Evolutionary conservation across 2,113 vertebrate genomes (phyloP).

Genomic region (Lutjanus erythropterus): DNA sequence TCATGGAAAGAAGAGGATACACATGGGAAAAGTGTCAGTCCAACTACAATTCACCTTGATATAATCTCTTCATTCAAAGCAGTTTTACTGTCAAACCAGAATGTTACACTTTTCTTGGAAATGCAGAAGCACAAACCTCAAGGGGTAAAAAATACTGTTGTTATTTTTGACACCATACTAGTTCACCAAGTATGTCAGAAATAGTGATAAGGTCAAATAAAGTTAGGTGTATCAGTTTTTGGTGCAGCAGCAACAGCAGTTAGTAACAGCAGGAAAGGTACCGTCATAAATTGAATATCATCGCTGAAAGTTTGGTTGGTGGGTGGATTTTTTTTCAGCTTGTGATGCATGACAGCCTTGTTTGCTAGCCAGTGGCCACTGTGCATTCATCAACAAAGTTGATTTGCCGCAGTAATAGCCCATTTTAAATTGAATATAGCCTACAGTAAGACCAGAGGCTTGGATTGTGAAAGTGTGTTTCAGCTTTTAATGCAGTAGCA

Average conservation of each 20-base stretch:
- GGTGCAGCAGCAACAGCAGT: neutral
- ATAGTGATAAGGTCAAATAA: neutral
- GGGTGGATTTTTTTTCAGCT: constrained; percentile 6
- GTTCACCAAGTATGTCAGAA: neutral
- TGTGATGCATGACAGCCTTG: neutral
- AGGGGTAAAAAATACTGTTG: neutral
- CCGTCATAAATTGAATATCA: constrained; percentile 10
- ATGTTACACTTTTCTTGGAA: neutral
- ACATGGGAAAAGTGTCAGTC: neutral
- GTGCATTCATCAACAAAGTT: constrained; percentile 15
- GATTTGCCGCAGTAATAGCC: constrained; percentile 21
- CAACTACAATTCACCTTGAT: neutral
- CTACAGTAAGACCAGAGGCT: constrained; percentile 14
- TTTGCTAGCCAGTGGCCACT: constrained; percentile 9
- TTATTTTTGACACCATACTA: neutral
- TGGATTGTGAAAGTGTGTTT: constrained; percentile 7
- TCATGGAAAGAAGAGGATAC: neutral
- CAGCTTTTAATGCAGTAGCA: constrained; percentile 7
- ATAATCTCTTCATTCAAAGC: neutral
- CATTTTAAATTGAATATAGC: constrained; percentile 7
- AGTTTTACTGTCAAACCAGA: constrained; percentile 6
- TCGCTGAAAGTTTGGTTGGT: neutral
- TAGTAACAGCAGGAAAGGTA: neutral
- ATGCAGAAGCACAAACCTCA: neutral
- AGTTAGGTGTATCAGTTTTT: neutral